Percentiles rank a stretch among this genome's conserved stretches.
Conservation (phyloP, 2,888 invertebrate species). For the Leuctra nigra region DNA sequence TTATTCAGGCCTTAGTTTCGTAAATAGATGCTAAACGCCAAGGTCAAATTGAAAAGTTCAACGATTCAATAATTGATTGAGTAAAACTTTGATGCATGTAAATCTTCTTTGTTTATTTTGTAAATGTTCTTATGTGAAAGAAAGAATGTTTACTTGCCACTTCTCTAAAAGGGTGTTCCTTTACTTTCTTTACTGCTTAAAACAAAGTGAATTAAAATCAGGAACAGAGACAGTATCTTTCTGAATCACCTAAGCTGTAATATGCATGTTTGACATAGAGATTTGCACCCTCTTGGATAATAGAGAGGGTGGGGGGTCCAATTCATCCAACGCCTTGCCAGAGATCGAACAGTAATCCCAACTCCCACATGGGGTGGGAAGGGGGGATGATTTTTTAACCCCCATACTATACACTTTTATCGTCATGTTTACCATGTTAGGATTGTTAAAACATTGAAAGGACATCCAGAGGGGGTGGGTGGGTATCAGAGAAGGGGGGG, state of each 20-base stretch:
- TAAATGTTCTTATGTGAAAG: too few relatives aligned
- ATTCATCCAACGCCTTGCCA: not conserved
- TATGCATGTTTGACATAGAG: conserved; percentile 8
- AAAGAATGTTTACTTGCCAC: too few relatives aligned
- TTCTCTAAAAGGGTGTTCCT: too few relatives aligned
- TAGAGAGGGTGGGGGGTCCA: not conserved
- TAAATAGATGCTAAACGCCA: too few relatives aligned
- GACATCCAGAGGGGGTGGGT: not conserved
- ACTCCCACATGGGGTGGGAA: not conserved
- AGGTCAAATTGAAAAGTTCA: too few relatives aligned
- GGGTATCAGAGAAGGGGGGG: not conserved
- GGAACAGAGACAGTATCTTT: too few relatives aligned
- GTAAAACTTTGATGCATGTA: too few relatives aligned
- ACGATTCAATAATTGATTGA: too few relatives aligned
- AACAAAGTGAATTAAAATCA: too few relatives aligned
- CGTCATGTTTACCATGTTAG: conserved; percentile 10
- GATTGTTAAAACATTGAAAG: conserved; percentile 14
- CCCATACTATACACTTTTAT: not conserved
- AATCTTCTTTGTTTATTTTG: too few relatives aligned
- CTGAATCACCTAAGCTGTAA: not conserved
- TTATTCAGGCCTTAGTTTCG: too few relatives aligned
- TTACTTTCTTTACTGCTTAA: too few relatives aligned
- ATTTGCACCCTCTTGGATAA: not conserved
- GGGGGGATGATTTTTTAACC: conserved; percentile 4
- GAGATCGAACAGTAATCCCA: conserved; percentile 13